Evolutionary conservation across 1,140 invertebrate species (phyloP).

Genomic region (Hermetia illucens): DNA sequence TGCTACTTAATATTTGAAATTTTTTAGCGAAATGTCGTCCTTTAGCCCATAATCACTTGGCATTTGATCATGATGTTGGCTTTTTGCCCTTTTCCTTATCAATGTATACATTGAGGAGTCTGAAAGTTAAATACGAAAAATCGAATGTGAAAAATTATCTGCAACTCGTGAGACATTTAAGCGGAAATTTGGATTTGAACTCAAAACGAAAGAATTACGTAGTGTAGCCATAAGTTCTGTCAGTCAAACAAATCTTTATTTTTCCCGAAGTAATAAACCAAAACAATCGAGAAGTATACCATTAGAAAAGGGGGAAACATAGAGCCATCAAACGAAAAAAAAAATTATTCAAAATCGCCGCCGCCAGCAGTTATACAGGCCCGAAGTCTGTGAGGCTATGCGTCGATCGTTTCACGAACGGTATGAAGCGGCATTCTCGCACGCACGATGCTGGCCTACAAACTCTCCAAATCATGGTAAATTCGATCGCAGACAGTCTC

Average conservation of each 20-base stretch:
- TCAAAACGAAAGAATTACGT: not conserved
- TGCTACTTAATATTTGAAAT: conserved; percentile 1
- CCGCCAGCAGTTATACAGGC: too few species aligned
- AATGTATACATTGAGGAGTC: conserved; percentile 8
- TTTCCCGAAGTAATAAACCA: too few species aligned
- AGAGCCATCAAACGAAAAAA: too few species aligned
- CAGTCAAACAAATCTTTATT: too few species aligned
- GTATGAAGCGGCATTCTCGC: too few species aligned
- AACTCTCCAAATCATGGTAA: not conserved
- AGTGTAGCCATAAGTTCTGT: too few species aligned
- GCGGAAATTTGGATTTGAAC: not conserved
- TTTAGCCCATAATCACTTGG: conserved; percentile 6
- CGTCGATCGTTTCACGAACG: too few species aligned
- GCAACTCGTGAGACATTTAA: not conserved
- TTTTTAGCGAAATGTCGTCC: conserved; percentile 3
- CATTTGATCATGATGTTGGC: conserved; percentile 6
- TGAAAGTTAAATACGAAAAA: not conserved
- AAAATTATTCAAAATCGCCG: too few species aligned
- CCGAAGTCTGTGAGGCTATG: too few species aligned
- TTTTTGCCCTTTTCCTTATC: conserved; percentile 2
- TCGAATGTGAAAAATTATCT: not conserved
- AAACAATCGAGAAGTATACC: not conserved
- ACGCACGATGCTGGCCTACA: too few species aligned
- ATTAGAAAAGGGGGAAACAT: too few species aligned
- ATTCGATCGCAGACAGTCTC: not conserved